Evolutionary conservation across 2,888 invertebrate species (phyloP).

Genomic region (Chironomus tentans): DNA sequence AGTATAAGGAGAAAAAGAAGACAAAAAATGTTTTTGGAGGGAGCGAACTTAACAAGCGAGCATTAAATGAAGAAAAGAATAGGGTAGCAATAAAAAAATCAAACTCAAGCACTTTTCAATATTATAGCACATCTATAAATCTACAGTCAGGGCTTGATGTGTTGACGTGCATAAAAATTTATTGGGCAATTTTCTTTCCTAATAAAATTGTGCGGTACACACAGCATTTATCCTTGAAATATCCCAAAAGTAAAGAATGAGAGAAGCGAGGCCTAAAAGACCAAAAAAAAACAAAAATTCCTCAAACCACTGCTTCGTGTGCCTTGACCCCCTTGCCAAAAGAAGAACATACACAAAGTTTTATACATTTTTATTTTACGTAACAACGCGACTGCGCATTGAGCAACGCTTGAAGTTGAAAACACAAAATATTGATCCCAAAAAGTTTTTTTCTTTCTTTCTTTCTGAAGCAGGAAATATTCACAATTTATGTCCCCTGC

Average conservation of each 20-base stretch:
- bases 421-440: slow-evolving; percentile 9
- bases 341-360: neutral
- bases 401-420: neutral
- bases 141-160: neutral
- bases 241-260: neutral
- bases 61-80: neutral
- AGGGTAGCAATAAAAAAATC: neutral
- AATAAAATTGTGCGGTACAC: neutral
- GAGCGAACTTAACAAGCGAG: neutral
- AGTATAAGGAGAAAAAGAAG: neutral
- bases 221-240: slow-evolving; percentile 3
- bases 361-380: neutral
- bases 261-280: neutral
- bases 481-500: neutral
- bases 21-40: neutral
- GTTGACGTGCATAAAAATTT: slow-evolving; percentile 4
- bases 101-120: no score
- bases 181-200: neutral
- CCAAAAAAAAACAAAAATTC: neutral
- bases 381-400: slow-evolving; percentile 5
- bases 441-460: neutral
- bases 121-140: no score
- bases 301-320: neutral
- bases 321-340: slow-evolving; percentile 5
- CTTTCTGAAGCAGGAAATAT: slow-evolving; percentile 3